phyloP scores from a whole-genome alignment of 2,888 invertebrate genomes.

The Resseliella maxima region DNA sequence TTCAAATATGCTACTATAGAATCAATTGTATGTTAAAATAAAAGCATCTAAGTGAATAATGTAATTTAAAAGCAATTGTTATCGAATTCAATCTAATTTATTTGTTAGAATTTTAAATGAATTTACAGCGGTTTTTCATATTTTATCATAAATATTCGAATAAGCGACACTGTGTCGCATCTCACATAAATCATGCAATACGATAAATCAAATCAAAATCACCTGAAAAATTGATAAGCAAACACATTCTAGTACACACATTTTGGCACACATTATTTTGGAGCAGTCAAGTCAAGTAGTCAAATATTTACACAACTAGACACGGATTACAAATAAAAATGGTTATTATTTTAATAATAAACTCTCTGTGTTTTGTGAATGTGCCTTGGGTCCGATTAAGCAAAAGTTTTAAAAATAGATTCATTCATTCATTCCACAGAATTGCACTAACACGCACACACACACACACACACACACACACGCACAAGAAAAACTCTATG shows the following conservation, averaged over 20 bases:
- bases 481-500: neutral
- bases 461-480: neutral
- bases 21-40: too few relatives aligned
- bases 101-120: neutral
- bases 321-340: neutral
- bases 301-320: neutral
- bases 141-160: neutral
- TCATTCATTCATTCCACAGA: neutral
- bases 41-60: too few relatives aligned
- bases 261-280: neutral
- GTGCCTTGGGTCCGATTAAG: neutral
- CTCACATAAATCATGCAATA: neutral
- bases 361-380: neutral
- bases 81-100: neutral
- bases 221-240: neutral
- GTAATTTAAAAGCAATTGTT: too few relatives aligned
- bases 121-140: neutral
- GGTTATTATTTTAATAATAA: neutral
- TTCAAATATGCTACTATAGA: too few relatives aligned
- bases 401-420: constrained; percentile 31
- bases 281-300: neutral
- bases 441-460: neutral
- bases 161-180: neutral
- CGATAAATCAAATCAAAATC: neutral
- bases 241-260: neutral